Conservation (phyloP, 1,140 invertebrate species). For the Leptinotarsa texana region DNA sequence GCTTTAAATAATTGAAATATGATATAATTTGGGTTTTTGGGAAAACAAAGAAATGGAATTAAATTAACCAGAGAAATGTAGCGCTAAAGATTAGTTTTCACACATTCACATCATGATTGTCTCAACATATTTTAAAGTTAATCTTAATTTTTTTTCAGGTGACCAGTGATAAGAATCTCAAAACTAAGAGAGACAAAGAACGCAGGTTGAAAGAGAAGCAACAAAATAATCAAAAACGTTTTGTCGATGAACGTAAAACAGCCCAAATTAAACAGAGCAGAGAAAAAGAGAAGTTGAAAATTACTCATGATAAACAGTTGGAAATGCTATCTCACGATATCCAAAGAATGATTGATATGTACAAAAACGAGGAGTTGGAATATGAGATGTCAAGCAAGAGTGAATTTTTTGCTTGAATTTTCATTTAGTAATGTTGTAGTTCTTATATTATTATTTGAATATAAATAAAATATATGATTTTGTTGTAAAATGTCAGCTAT, state of each 20-base stretch:
- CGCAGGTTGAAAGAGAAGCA: slow-evolving; percentile 92
- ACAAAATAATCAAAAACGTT: slow-evolving; percentile 98
- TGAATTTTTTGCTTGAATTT: slow-evolving; percentile 79
- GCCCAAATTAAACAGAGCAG: slow-evolving; percentile 87
- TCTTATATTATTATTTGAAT: not conserved
- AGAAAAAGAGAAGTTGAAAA: slow-evolving; percentile 92
- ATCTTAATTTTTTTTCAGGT: slow-evolving; percentile 54
- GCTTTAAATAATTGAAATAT: too few species aligned
- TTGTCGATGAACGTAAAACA: slow-evolving; percentile 94
- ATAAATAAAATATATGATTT: not conserved
- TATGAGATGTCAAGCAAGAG: slow-evolving; percentile 87
- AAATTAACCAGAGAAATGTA: too few species aligned
- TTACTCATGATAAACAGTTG: slow-evolving; percentile 89
- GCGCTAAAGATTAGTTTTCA: too few species aligned
- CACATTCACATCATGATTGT: too few species aligned
- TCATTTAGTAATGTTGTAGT: not conserved
- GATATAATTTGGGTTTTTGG: too few species aligned
- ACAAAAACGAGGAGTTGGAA: slow-evolving; percentile 92
- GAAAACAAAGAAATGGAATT: too few species aligned
- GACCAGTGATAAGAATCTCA: slow-evolving; percentile 92
- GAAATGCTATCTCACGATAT: slow-evolving; percentile 90
- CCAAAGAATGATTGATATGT: slow-evolving; percentile 91
- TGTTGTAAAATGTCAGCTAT: not conserved
- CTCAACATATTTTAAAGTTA: too few species aligned
- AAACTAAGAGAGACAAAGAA: slow-evolving; percentile 97